Conservation (phyloP, 2,797 vertebrate genomes). For the Pogoniulus pusillus region DNA sequence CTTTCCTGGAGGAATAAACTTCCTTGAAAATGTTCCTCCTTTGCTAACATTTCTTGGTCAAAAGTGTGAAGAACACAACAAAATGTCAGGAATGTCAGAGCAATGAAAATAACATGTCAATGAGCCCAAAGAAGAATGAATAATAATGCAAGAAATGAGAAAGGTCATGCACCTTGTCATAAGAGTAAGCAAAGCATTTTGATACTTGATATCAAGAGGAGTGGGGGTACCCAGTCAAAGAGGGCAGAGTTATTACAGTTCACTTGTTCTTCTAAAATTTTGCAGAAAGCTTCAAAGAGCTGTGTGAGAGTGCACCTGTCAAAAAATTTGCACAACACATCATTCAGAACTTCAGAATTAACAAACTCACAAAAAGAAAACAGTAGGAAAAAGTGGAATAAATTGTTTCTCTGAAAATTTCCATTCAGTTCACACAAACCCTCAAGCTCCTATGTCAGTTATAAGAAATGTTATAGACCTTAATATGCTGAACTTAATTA, state of each 20-base stretch:
- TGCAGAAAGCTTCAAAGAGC: not conserved
- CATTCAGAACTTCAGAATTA: not conserved
- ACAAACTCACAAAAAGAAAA: not conserved
- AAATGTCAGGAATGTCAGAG: conserved; percentile 46
- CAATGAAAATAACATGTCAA: conserved; percentile 9
- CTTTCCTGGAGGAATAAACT: not conserved
- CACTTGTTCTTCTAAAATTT: not conserved
- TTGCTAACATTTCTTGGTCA: conserved; percentile 8
- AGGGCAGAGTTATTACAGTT: not conserved
- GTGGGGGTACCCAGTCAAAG: not conserved
- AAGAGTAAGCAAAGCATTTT: not conserved
- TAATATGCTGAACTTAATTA: not conserved
- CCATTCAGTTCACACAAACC: not conserved
- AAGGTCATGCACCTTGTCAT: conserved; percentile 53
- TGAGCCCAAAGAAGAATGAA: conserved; percentile 50
- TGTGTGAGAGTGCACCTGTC: not conserved
- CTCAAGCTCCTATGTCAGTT: not conserved
- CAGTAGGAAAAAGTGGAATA: not conserved
- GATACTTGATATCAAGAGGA: conserved; percentile 27
- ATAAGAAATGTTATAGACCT: not conserved
- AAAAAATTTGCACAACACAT: not conserved
- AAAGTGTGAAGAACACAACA: conserved; percentile 20
- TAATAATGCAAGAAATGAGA: conserved; percentile 52
- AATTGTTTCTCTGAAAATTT: not conserved
- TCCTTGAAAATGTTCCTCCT: not conserved